Evolutionary conservation across 2,797 vertebrate species (phyloP).

Genomic region (Cuculus canorus): DNA sequence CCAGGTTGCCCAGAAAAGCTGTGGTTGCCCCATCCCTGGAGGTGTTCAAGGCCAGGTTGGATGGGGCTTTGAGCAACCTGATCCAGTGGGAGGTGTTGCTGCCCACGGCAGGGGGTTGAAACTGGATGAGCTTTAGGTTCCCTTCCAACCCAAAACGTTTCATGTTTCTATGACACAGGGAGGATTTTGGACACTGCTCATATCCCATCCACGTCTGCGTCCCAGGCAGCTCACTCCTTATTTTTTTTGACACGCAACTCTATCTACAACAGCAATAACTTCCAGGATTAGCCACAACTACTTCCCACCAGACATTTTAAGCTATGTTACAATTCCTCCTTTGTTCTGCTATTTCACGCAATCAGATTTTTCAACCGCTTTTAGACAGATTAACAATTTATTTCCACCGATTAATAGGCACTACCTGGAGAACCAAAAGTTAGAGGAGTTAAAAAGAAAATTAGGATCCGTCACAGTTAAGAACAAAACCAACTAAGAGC

Average conservation of each 20-base stretch:
- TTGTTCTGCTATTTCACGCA: neutral
- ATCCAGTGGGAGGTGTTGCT: too few relatives aligned
- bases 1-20: too few relatives aligned
- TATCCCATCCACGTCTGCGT: neutral
- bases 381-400: neutral
- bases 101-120: too few relatives aligned
- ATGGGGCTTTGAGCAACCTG: too few relatives aligned
- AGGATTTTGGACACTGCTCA: neutral
- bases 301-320: neutral
- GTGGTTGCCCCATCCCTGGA: too few relatives aligned
- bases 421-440: neutral
- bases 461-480: neutral
- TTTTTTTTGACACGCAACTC: neutral
- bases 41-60: too few relatives aligned
- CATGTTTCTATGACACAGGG: too few relatives aligned
- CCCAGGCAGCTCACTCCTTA: rapidly evolving
- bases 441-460: slow-evolving; percentile 8
- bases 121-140: too few relatives aligned
- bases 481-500: neutral
- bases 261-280: neutral
- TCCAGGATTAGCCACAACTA: neutral
- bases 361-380: neutral
- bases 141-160: too few relatives aligned
- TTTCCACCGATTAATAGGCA: neutral
- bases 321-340: neutral